Evolutionary conservation across 2,888 invertebrate species (phyloP), one percentile per base, ranked within the genome.

Genomic region (Arctia plantaginis): DNA sequence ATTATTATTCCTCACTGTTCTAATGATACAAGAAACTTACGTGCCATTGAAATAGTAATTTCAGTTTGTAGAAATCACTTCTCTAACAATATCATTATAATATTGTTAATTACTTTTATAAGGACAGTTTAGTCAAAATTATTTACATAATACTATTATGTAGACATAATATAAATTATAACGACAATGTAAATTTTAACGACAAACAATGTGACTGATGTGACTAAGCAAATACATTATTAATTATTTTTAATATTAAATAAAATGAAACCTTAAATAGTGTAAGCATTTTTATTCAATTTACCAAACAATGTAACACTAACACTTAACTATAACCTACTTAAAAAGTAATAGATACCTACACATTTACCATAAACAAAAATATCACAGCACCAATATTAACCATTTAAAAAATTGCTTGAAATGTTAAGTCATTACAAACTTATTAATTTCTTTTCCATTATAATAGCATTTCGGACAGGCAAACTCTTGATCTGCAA

Each of bases 391-490:
- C 71, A 78, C 79, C 74, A 33, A 73, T 12, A 39, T 72, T 51
- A 68, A 74, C 70, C 76, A 59, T 18, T 69, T 44, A 18, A 41
- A 33, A 23, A 47, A n/a, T 69, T 33, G 2, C 44, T 67, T 44
- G 20, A 47, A 41, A 68, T 10, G 62, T 76, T 80, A 87, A 30
- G 76, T 33, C 83, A 93, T 87, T 39, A 88, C 73, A 87, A 90
- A 92, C 78, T 88, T 92, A 39, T 76, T 88, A 23, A 94, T 84
- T 80, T 93, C 87, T 79, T 89, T 93, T 62, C 95, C 95, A 87
- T 90, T 93, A 80, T 88, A 96, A 86, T 96, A 97, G 90, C 98
- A 98, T 76, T 96, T 93, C 6, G 97, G 97, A 86, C 98, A 98
- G 74, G 96, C 95, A 92, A 96, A 98, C 82, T 96, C 96, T 33